These are phyloP conservation scores for Babyrousa celebensis DNA, from an alignment of 2,797 vertebrate species.

Conservation along the genomic window DNA sequence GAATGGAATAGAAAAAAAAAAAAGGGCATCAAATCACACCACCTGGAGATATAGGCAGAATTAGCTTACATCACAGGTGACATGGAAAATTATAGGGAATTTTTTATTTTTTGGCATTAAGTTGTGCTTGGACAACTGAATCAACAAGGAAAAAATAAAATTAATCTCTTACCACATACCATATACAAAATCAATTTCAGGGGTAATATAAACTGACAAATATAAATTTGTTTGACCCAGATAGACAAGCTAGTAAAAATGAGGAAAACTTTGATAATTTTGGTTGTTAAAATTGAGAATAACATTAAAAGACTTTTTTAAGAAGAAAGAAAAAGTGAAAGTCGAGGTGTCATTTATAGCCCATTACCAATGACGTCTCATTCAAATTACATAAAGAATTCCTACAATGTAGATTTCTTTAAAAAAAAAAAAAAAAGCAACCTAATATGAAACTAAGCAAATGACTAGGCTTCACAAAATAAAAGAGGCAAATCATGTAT, in stretches of 20 bases:
- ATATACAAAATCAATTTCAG: neutral
- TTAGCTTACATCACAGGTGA: neutral
- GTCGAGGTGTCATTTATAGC: neutral
- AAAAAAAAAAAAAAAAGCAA: neutral
- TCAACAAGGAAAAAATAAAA: neutral
- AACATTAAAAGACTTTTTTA: neutral
- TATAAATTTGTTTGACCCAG: neutral
- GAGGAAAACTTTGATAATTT: neutral
- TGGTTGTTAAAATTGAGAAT: neutral
- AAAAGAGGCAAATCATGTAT: neutral
- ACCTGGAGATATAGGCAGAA: neutral
- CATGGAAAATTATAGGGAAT: neutral
- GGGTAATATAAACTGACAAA: neutral
- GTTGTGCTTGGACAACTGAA: neutral
- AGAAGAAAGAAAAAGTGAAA: neutral
- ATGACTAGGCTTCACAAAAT: neutral
- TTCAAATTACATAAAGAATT: neutral
- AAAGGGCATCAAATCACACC: neutral
- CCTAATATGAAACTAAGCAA: neutral
- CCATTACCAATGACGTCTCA: neutral
- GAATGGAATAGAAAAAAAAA: neutral
- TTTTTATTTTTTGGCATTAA: neutral
- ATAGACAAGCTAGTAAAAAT: neutral
- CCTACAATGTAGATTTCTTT: neutral
- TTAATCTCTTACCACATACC: neutral